These are phyloP conservation scores for Limenitis camilla DNA, from an alignment of 2,888 invertebrate genomes.

Conservation along the genomic window DNA sequence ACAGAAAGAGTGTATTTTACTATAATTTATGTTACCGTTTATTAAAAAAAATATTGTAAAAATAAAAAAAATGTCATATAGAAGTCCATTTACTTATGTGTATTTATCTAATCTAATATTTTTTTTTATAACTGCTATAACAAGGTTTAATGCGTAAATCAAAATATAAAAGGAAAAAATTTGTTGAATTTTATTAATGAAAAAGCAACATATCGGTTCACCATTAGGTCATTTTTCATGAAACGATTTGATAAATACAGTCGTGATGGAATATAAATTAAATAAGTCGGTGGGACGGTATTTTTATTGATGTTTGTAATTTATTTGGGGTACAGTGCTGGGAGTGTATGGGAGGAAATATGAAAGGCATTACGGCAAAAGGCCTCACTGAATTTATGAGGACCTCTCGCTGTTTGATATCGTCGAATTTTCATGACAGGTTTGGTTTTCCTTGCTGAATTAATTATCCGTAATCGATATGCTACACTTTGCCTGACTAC, in stretches of 20 bases:
- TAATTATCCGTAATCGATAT: slow-evolving; percentile 33
- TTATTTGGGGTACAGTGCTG: slow-evolving; percentile 67
- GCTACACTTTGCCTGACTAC: too few relatives aligned
- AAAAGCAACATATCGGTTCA: not conserved
- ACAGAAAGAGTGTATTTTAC: too few relatives aligned
- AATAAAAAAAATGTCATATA: too few relatives aligned
- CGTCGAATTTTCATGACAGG: slow-evolving; percentile 9
- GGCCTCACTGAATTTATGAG: slow-evolving; percentile 1
- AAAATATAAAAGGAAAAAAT: too few relatives aligned
- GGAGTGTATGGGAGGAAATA: slow-evolving; percentile 46
- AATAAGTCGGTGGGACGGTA: slow-evolving; percentile 68
- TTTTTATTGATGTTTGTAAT: slow-evolving; percentile 73
- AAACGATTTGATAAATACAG: slow-evolving; percentile 60
- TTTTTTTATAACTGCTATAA: too few relatives aligned
- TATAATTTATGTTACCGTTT: too few relatives aligned
- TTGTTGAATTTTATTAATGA: too few relatives aligned
- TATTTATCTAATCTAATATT: too few relatives aligned
- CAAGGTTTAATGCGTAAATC: too few relatives aligned
- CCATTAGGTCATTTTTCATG: not conserved
- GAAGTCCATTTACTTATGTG: too few relatives aligned
- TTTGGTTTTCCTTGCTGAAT: not conserved
- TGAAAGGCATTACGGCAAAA: slow-evolving; percentile 6
- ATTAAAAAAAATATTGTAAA: too few relatives aligned
- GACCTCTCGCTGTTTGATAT: slow-evolving; percentile 45
- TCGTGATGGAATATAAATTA: slow-evolving; percentile 70